Percentiles rank a stretch among this genome's conserved stretches.
phyloP scores from a whole-genome alignment of 2,113 vertebrate genomes.

The human (Homo sapiens) region DNA sequence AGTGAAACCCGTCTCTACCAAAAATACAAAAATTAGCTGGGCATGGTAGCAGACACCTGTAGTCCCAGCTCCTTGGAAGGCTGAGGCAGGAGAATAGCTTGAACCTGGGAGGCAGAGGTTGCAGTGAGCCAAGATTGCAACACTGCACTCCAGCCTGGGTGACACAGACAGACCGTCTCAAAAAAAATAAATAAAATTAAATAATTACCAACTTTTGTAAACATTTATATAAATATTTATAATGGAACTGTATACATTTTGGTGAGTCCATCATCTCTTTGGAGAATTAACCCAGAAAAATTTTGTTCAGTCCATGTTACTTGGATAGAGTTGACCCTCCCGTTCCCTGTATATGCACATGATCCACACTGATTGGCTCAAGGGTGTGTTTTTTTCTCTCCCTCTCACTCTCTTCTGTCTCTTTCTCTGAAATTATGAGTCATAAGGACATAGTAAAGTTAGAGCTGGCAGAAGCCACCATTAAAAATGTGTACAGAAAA shows the following conservation, averaged over 20 bases:
- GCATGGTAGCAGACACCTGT: too few species aligned
- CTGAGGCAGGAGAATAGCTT: too few species aligned
- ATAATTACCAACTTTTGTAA: background rate
- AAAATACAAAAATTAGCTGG: too few species aligned
- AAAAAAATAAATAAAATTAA: too few species aligned
- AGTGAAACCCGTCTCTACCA: too few species aligned
- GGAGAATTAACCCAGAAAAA: background rate
- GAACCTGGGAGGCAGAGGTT: too few species aligned
- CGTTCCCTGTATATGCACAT: background rate
- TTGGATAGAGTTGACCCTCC: background rate
- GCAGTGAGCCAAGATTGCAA: too few species aligned
- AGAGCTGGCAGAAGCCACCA: background rate
- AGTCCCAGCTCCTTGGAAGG: too few species aligned
- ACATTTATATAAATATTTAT: background rate
- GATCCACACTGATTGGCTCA: background rate
- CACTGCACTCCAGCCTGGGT: too few species aligned
- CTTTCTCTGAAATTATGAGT: background rate
- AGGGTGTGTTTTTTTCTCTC: background rate
- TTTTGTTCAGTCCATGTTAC: background rate
- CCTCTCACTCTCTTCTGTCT: background rate
- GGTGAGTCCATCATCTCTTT: background rate
- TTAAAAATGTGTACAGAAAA: background rate
- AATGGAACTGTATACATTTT: background rate
- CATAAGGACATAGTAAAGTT: background rate
- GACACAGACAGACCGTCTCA: too few species aligned